Evolutionary conservation across 2,797 vertebrate species (phyloP).

Genomic region (Anolis apletophallus): DNA sequence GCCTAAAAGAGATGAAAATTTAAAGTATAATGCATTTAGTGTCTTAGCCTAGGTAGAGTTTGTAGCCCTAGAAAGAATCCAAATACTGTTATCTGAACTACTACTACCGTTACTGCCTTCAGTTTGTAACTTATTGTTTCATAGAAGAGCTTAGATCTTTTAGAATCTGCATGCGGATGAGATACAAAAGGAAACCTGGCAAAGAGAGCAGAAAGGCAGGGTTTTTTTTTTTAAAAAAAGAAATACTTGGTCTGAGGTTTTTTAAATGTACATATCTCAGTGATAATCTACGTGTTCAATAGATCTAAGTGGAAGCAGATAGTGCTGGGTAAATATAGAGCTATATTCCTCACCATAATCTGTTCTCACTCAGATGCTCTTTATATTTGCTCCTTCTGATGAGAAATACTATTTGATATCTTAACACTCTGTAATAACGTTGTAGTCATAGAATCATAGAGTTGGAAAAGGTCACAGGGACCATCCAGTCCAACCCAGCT

Average conservation of each 20-base stretch:
- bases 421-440: not conserved
- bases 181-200: not conserved
- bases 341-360: not conserved
- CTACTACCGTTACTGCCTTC: not conserved
- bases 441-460: too few species aligned
- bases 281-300: slow-evolving; percentile 13
- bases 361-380: not conserved
- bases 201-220: not conserved
- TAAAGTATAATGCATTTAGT: not conserved
- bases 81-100: too few species aligned
- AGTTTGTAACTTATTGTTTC: not conserved
- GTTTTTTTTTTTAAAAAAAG: not conserved
- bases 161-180: not conserved
- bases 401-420: not conserved
- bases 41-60: not conserved
- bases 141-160: not conserved
- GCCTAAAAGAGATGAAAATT: not conserved
- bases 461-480: too few species aligned
- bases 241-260: not conserved
- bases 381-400: not conserved
- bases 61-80: not conserved
- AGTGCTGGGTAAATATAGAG: not conserved
- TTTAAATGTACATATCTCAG: not conserved
- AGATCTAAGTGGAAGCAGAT: slow-evolving; percentile 1
- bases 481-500: too few species aligned